phyloP scores from a whole-genome alignment of 2,113 vertebrate species.

The Pluvianellus socialis region DNA sequence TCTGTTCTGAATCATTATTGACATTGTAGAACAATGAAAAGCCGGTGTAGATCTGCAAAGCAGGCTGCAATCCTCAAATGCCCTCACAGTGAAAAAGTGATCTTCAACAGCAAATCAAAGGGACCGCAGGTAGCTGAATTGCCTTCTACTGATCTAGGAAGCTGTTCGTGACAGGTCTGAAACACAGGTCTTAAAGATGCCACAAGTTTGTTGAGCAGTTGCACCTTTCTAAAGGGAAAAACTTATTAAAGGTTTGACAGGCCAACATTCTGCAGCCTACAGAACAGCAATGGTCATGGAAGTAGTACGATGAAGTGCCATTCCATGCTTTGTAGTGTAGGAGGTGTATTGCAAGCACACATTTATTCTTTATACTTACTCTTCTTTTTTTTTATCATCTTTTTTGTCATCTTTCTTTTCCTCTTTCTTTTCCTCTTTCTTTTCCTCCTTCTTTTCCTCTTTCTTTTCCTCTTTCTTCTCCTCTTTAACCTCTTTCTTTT shows the following conservation, averaged over 20 bases:
- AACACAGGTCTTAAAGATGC: not conserved
- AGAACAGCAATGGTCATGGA: fast-evolving
- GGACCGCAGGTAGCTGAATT: not conserved
- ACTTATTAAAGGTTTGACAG: not conserved
- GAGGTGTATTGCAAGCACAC: not conserved
- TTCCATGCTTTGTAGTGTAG: not conserved
- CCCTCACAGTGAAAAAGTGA: not conserved
- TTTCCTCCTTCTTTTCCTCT: conserved; percentile 70
- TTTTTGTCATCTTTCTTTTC: conserved; percentile 80
- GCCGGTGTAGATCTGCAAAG: not conserved
- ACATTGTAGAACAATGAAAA: not conserved
- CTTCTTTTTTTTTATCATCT: conserved; percentile 72
- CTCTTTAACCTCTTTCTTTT: conserved; percentile 79
- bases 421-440: conserved; percentile 75
- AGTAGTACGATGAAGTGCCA: not conserved
- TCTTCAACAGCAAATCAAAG: not conserved
- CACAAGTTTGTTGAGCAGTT: not conserved
- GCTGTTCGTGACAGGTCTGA: not conserved
- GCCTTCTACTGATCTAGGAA: not conserved
- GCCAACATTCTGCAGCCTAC: not conserved
- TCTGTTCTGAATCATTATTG: not conserved
- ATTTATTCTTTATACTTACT: conserved; percentile 70
- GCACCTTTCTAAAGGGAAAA: not conserved
- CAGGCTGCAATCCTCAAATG: not conserved
- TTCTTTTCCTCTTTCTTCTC: conserved; percentile 73